Evolutionary conservation across 1,140 invertebrate species (phyloP).

Genomic region (Prorops nasuta): DNA sequence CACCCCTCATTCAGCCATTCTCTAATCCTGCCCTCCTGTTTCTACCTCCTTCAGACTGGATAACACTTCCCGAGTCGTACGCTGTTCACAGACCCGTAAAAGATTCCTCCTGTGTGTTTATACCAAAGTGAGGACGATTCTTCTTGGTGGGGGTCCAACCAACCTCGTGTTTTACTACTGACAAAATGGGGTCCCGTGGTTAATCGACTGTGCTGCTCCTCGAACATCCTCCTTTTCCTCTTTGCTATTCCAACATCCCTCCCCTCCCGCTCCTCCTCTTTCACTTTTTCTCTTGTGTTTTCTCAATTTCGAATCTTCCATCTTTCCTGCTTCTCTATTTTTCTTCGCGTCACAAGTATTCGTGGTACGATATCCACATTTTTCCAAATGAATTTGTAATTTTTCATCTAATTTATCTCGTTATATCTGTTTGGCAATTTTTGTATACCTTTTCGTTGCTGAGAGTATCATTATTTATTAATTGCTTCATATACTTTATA

Average conservation of each 20-base stretch:
- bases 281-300: conserved; percentile 2
- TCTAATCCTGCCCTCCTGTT: conserved; percentile 3
- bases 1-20: background rate
- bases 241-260: background rate
- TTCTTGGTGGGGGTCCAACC: background rate
- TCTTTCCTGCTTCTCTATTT: background rate
- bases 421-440: no score
- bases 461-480: no score
- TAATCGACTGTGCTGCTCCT: no score
- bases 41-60: conserved; percentile 3
- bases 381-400: no score
- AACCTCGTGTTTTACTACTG: background rate
- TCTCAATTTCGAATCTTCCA: background rate
- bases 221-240: no score
- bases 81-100: background rate
- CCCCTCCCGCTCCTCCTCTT: conserved; percentile 3
- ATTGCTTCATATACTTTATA: no score
- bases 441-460: no score
- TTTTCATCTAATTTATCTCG: no score
- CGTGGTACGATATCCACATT: no score
- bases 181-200: no score
- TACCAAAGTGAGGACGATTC: background rate
- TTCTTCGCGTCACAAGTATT: no score
- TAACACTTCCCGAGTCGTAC: conserved; percentile 3
- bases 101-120: background rate